These are phyloP conservation scores for Sycobia sp. DNA, from an alignment of 1,140 invertebrate species.

Conservation along the genomic window DNA sequence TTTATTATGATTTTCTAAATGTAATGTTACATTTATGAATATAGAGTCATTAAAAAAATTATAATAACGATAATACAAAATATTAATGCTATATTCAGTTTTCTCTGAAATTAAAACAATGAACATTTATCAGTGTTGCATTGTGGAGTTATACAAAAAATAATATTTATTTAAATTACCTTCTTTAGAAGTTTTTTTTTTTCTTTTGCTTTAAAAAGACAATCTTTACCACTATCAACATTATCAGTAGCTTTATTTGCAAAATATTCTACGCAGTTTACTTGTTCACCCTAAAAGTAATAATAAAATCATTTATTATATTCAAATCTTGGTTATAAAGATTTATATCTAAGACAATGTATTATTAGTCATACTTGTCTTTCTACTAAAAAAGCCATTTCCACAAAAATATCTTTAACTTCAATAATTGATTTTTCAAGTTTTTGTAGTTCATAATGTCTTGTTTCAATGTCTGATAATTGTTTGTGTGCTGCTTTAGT, in stretches of 20 bases:
- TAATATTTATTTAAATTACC: constrained; percentile 57
- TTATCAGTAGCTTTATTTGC: constrained; percentile 70
- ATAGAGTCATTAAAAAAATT: constrained; percentile 43
- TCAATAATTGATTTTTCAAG: constrained; percentile 81
- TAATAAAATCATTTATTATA: constrained; percentile 16
- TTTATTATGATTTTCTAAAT: constrained; percentile 22
- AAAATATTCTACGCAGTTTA: constrained; percentile 76
- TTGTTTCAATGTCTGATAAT: constrained; percentile 80
- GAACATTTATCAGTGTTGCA: not conserved
- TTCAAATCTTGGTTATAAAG: not conserved
- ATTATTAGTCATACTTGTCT: constrained; percentile 64
- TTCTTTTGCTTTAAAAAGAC: constrained; percentile 70
- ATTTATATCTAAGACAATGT: not conserved
- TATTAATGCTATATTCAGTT: constrained; percentile 50
- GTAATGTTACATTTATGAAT: constrained; percentile 32
- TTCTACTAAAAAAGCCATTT: constrained; percentile 77
- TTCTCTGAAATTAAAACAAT: constrained; percentile 52
- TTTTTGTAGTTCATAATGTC: constrained; percentile 83
- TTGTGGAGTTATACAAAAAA: not conserved
- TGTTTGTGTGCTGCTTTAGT: constrained; percentile 79
- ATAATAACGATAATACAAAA: constrained; percentile 47
- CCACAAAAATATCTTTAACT: constrained; percentile 82
- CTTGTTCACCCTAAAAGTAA: constrained; percentile 68
- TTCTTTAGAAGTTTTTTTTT: constrained; percentile 69
- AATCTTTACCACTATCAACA: constrained; percentile 67